Base-by-base conservation (phyloP, 2,888 invertebrate genomes). In the Nemurella pictetii region DNA sequence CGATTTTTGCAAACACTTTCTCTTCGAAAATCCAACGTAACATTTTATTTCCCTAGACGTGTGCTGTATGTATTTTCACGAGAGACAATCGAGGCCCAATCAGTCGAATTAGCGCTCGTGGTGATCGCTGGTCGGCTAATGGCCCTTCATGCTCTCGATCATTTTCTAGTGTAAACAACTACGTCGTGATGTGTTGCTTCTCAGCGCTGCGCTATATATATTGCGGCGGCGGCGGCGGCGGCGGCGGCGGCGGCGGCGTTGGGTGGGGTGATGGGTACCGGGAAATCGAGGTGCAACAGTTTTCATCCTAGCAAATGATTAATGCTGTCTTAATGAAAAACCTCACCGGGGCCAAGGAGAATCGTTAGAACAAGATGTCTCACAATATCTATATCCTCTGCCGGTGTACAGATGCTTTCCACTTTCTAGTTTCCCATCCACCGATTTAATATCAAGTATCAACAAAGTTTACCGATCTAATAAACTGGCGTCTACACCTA, bases 1-100 rank as follows among this genome's bases (percentile, higher is more conserved):
- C 84, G 73, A 86, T 86, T 85, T 86, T 86, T 81, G 85, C 29
- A 73, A 77, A 77, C 86, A 83, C 80, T 82, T 80, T 85, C 86
- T 35, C 55, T 55, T 82, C 55, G 26, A 78, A 78, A 78, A 29
- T 30, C 29, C 55, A 55, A 12, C 55, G 55, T 20, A 20, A 55
- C 20, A 12, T 55, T 55, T 7, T 55, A 55, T 55, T 55, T 55
- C 55, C 55, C 55, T 12, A 55, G 55, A 55, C 55, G 2, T 55
- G 55, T 20, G 9, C 20, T 55, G 1, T 55, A 55, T 55, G 12
- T 55, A 55, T 55, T 55, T 55, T 55, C 9, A 20, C 55, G 20
- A 55, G 20, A n/a, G 55, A 20, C 55, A 55, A 2, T 55, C 5
- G 3, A 2, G n/a, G 15, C 55, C 12, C 55, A 55, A 15, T 55